A percentile compares a stretch with the other conserved stretches of the same genome.
Conservation (phyloP, 2,888 invertebrate species). For the Conchocele bisecta region DNA sequence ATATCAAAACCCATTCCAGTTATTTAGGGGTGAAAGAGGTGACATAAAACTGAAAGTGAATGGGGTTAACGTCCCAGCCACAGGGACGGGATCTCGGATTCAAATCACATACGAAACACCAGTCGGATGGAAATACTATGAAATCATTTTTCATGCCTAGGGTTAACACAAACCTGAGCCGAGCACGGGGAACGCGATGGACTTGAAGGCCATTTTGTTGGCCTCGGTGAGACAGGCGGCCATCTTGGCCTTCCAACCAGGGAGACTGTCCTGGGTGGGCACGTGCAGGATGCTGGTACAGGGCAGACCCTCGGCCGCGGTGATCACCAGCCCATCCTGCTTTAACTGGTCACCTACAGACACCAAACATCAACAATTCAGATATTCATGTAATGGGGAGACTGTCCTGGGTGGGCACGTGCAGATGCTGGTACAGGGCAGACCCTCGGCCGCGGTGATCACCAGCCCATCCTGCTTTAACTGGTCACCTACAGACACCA, state of each 20-base stretch:
- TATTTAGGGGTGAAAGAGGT: too few relatives aligned
- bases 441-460: constrained; percentile 54
- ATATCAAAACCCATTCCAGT: too few relatives aligned
- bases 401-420: too few relatives aligned
- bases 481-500: too few relatives aligned
- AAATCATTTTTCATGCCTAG: background rate
- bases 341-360: constrained; percentile 53
- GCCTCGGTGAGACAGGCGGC: constrained; percentile 52
- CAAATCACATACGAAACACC: too few relatives aligned
- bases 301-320: constrained; percentile 55
- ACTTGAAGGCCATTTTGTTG: constrained; percentile 34
- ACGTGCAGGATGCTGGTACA: constrained; percentile 59
- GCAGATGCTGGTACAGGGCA: too few relatives aligned
- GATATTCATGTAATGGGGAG: too few relatives aligned
- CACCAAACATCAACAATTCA: background rate
- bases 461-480: constrained; percentile 58
- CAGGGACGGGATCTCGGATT: too few relatives aligned
- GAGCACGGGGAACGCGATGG: constrained; percentile 62
- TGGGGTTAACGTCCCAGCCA: too few relatives aligned
- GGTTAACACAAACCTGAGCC: constrained; percentile 46
- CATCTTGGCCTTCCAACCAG: constrained; percentile 60
- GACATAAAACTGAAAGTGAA: too few relatives aligned
- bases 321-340: constrained; percentile 57
- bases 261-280: constrained; percentile 45
- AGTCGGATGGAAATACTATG: constrained; percentile 34